phyloP scores from a whole-genome alignment of 64 coral and sea anemone genomes.

The Astreopora myriophthalma region DNA sequence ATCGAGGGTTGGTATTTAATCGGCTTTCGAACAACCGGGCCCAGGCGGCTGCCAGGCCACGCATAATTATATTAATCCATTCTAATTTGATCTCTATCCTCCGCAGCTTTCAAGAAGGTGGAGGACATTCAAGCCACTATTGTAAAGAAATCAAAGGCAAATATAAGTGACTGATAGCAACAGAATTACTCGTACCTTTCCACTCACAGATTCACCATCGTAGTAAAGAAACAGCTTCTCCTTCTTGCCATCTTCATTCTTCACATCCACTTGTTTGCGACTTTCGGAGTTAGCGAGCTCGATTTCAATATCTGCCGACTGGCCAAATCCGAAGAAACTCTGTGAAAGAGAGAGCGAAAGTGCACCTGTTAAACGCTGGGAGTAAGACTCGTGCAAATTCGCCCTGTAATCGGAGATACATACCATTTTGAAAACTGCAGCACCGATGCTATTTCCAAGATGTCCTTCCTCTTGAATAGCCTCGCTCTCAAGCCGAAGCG shows the following conservation, averaged over 20 bases:
- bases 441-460: slow-evolving; percentile 18
- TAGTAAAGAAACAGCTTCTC: slow-evolving; percentile 87
- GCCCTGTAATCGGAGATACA: neutral
- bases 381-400: neutral
- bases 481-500: neutral
- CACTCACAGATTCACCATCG: slow-evolving; percentile 88
- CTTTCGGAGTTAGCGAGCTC: slow-evolving; percentile 72
- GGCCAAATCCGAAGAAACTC: slow-evolving; percentile 99
- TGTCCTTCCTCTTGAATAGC: slow-evolving; percentile 21
- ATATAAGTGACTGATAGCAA: neutral
- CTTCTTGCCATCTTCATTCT: slow-evolving; percentile 97
- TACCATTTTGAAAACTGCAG: slow-evolving; percentile 44
- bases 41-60: no score
- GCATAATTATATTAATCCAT: no score
- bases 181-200: slow-evolving; percentile 69
- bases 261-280: slow-evolving; percentile 94
- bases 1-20: no score
- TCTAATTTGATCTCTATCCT: no score
- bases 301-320: slow-evolving; percentile 94
- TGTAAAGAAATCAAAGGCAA: neutral
- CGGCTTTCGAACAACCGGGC: no score
- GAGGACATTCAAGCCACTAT: no score
- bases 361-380: neutral
- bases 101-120: no score
- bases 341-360: slow-evolving; percentile 23